These are phyloP conservation scores for Peribatodes rhomboidaria DNA, from an alignment of 2,888 invertebrate species.

Conservation along the genomic window DNA sequence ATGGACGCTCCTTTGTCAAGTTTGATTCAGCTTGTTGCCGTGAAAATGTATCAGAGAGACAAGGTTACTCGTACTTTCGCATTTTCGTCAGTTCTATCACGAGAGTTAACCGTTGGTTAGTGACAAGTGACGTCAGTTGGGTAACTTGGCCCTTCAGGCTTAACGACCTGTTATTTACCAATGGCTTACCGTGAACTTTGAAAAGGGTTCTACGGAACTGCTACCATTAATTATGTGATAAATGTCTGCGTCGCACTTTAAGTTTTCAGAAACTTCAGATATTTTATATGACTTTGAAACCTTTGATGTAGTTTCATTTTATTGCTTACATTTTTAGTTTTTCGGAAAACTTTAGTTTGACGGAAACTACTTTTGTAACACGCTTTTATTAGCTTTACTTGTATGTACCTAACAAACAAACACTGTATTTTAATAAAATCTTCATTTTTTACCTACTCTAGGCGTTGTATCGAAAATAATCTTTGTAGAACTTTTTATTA, in stretches of 20 bases:
- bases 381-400: too few species aligned
- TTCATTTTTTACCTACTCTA: too few species aligned
- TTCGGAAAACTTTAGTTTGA: neutral
- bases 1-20: too few species aligned
- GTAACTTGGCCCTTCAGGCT: constrained; percentile 1
- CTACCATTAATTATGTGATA: constrained; percentile 19
- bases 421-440: too few species aligned
- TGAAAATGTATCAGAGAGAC: too few species aligned
- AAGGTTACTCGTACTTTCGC: too few species aligned
- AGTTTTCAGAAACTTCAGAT: constrained; percentile 22
- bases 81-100: neutral
- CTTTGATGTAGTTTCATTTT: constrained; percentile 16
- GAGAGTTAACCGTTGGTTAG: neutral
- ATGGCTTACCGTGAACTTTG: constrained; percentile 24
- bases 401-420: too few species aligned
- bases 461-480: too few species aligned
- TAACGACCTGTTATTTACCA: constrained; percentile 18
- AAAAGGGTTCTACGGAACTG: constrained; percentile 17
- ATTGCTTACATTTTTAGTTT: constrained; percentile 8
- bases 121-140: neutral
- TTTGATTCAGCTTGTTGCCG: too few species aligned
- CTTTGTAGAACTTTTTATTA: too few species aligned
- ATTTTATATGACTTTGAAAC: constrained; percentile 4
- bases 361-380: constrained; percentile 1
- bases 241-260: constrained; percentile 10